phyloP scores from a whole-genome alignment of 2,888 invertebrate species.

The Parnassius orleans region DNA sequence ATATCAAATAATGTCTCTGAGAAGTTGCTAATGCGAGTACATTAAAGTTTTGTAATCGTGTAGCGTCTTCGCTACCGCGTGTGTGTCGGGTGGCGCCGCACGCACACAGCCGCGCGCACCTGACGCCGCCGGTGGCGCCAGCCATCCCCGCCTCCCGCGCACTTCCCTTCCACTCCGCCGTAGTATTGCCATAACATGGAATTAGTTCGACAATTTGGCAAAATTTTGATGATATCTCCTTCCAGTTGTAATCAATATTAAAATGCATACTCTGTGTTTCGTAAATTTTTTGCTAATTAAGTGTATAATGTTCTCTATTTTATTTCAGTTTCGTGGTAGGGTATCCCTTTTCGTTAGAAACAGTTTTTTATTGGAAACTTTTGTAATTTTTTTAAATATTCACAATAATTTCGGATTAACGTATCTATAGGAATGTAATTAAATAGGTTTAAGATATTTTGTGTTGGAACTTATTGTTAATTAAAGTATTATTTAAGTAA shows the following conservation, averaged over 20 bases:
- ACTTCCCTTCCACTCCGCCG: conserved; percentile 37
- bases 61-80: conserved; percentile 34
- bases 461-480: too few species aligned
- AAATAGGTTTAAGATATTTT: too few species aligned
- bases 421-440: too few species aligned
- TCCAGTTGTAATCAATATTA: background rate
- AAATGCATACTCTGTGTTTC: too few species aligned
- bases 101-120: conserved; percentile 75
- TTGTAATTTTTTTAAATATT: too few species aligned
- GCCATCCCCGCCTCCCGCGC: conserved; percentile 44
- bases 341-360: too few species aligned
- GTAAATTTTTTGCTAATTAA: too few species aligned
- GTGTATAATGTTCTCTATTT: too few species aligned
- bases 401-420: too few species aligned
- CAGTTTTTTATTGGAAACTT: too few species aligned
- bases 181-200: conserved; percentile 41
- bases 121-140: conserved; percentile 79
- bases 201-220: conserved; percentile 34
- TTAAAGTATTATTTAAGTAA: too few species aligned
- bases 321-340: too few species aligned
- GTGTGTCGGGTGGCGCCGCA: conserved; percentile 67
- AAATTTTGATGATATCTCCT: conserved; percentile 16
- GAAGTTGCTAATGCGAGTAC: conserved; percentile 31
- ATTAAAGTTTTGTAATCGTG: conserved; percentile 21
- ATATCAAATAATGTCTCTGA: conserved; percentile 30